Evolutionary conservation across 2,113 vertebrate species (phyloP).

Genomic region (Salvelinus alpinus): DNA sequence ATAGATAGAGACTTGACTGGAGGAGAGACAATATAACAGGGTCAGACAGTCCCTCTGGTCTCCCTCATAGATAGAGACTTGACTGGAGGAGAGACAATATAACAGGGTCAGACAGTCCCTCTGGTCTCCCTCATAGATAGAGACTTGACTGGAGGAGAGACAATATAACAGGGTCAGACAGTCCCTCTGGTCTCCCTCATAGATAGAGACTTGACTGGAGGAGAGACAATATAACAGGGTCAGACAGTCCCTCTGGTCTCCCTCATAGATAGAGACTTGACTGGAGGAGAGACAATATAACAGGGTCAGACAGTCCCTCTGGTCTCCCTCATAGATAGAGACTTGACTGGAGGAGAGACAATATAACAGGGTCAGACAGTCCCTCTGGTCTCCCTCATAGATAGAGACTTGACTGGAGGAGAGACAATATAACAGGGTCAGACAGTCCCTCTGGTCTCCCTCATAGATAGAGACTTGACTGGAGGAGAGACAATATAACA

Average conservation of each 20-base stretch:
- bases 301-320: slow-evolving; percentile 84
- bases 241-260: slow-evolving; percentile 95
- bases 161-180: slow-evolving; percentile 68
- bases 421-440: slow-evolving; percentile 8
- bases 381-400: slow-evolving; percentile 97
- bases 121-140: slow-evolving; percentile 98
- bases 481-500: slow-evolving; percentile 42
- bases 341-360: slow-evolving; percentile 85
- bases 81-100: neutral
- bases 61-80: too few relatives aligned
- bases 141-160: slow-evolving; percentile 88
- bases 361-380: slow-evolving; percentile 73
- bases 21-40: neutral
- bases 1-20: too few relatives aligned
- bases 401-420: slow-evolving; percentile 95
- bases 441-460: slow-evolving; percentile 97
- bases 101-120: slow-evolving; percentile 81
- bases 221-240: slow-evolving; percentile 24
- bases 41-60: too few relatives aligned
- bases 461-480: slow-evolving; percentile 99
- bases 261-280: slow-evolving; percentile 99
- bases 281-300: slow-evolving; percentile 67
- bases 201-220: slow-evolving; percentile 97
- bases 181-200: slow-evolving; percentile 97
- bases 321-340: slow-evolving; percentile 98